These are phyloP conservation scores for Lethrus apterus DNA, from an alignment of 1,140 invertebrate species.

Conservation along the genomic window DNA sequence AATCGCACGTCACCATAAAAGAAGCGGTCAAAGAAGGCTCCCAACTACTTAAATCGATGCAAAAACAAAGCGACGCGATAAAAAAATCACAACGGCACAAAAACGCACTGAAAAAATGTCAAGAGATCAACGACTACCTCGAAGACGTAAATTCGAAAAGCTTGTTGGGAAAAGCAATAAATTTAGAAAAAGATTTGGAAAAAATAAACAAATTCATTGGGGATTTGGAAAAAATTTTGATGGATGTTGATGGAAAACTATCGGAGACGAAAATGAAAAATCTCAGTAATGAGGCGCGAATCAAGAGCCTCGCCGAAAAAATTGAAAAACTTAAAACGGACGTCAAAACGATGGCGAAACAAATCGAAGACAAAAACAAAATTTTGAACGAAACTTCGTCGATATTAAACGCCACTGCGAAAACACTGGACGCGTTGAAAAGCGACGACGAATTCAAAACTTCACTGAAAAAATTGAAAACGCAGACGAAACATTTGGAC, in stretches of 20 bases:
- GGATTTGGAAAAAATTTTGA: slow-evolving; percentile 18
- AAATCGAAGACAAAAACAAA: slow-evolving; percentile 18
- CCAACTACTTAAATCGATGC: slow-evolving; percentile 26
- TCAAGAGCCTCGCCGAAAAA: slow-evolving; percentile 17
- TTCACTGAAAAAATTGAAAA: slow-evolving; percentile 14
- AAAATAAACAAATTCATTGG: slow-evolving; percentile 9
- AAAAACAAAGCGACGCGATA: slow-evolving; percentile 16
- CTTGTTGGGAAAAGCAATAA: neutral
- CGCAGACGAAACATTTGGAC: no score
- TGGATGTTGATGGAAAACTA: slow-evolving; percentile 2
- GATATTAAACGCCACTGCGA: slow-evolving; percentile 1
- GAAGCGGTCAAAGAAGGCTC: slow-evolving; percentile 27
- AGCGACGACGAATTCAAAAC: slow-evolving; percentile 7
- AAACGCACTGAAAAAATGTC: no score
- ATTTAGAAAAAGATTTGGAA: neutral
- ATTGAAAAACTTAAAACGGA: slow-evolving; percentile 15
- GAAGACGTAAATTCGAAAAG: slow-evolving; percentile 7
- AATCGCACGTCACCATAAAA: slow-evolving; percentile 25
- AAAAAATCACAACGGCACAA: no score
- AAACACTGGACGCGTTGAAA: neutral
- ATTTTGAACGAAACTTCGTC: slow-evolving; percentile 8
- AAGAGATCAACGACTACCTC: slow-evolving; percentile 13
- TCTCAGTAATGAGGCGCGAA: slow-evolving; percentile 17
- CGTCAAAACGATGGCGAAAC: slow-evolving; percentile 10
- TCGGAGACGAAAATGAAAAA: slow-evolving; percentile 22